Evolutionary conservation across 1,140 invertebrate genomes (phyloP).

Genomic region (Antheraea pernyi): DNA sequence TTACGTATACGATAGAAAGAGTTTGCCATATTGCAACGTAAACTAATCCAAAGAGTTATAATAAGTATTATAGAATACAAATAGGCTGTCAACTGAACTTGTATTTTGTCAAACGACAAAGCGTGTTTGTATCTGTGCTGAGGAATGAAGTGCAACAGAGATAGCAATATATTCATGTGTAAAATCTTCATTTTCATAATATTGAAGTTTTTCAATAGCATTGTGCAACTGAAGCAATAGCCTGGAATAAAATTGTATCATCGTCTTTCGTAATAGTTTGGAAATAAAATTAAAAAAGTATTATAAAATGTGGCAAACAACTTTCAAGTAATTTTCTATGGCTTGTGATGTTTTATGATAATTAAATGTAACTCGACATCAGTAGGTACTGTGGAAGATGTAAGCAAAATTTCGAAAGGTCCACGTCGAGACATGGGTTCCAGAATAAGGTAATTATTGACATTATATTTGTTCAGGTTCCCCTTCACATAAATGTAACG

Average conservation of each 20-base stretch:
- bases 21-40: too few relatives aligned
- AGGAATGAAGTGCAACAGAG: neutral
- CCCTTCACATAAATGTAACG: neutral
- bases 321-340: conserved; percentile 53
- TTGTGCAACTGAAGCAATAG: conserved; percentile 1
- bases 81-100: too few relatives aligned
- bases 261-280: conserved; percentile 41
- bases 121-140: neutral
- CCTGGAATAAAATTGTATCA: conserved; percentile 14
- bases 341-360: conserved; percentile 55
- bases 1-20: too few relatives aligned
- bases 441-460: conserved; percentile 59
- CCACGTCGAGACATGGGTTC: conserved; percentile 71
- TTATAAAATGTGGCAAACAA: conserved; percentile 43
- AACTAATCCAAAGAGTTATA: too few relatives aligned
- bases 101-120: neutral
- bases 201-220: conserved; percentile 1
- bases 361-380: conserved; percentile 36
- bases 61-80: too few relatives aligned
- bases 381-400: conserved; percentile 43
- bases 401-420: conserved; percentile 53
- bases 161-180: neutral
- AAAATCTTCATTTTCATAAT: neutral
- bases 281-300: conserved; percentile 36
- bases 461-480: conserved; percentile 15